Evolutionary conservation across 23 tunicate genomes (phyloP).

Genomic region (Pegea sp.): DNA sequence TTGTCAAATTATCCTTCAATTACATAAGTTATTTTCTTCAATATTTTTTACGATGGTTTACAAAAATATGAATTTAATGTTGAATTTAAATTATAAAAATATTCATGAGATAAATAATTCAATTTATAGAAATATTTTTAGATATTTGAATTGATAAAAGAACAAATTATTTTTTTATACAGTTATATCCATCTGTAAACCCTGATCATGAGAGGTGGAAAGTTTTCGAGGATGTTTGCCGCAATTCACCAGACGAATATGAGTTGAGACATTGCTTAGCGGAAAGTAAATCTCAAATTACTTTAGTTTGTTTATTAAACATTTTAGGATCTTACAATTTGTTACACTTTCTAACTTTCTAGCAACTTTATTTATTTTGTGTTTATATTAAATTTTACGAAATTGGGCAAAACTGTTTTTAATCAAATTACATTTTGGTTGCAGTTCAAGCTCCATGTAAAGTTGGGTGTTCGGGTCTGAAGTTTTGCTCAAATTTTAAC

Average conservation of each 20-base stretch:
- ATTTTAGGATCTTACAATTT: too few relatives aligned
- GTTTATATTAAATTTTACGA: neutral
- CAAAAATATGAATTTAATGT: neutral
- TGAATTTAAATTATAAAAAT: neutral
- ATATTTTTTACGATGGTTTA: neutral
- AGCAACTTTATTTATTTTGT: too few relatives aligned
- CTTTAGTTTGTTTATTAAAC: neutral
- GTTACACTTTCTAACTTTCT: too few relatives aligned
- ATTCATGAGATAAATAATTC: neutral
- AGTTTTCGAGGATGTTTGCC: slow-evolving; percentile 22
- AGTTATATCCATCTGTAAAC: slow-evolving; percentile 39
- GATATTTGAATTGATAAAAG: too few relatives aligned
- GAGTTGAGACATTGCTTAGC: slow-evolving; percentile 32
- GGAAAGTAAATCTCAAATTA: slow-evolving; percentile 24
- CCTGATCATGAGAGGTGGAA: slow-evolving; percentile 18
- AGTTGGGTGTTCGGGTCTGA: slow-evolving; percentile 45
- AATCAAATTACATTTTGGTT: neutral
- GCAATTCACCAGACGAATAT: slow-evolving; percentile 14
- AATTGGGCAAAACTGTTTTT: neutral
- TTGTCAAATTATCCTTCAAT: neutral
- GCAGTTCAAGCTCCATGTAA: slow-evolving; percentile 54
- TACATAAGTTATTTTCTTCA: neutral
- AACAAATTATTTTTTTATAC: slow-evolving; percentile 1
- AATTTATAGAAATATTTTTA: too few relatives aligned
- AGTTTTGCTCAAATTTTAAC: slow-evolving; percentile 71